A percentile compares a stretch with the other conserved stretches of the same genome.
phyloP scores from a whole-genome alignment of 1,140 invertebrate species.

The Drosophila subobscura region DNA sequence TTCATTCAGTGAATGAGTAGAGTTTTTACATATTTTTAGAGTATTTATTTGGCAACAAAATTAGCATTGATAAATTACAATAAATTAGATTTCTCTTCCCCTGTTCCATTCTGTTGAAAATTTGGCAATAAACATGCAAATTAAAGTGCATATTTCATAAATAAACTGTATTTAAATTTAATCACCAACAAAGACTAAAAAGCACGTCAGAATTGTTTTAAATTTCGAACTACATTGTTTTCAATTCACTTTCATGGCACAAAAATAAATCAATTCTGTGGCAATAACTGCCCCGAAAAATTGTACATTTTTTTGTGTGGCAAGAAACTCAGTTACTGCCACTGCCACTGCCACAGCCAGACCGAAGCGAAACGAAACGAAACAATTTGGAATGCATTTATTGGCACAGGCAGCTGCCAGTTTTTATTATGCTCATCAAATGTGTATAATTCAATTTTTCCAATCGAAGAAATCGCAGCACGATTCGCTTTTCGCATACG shows the following conservation, averaged over 20 bases:
- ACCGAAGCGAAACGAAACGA: background rate
- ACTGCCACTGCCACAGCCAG: too few species aligned
- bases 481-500: slow-evolving; percentile 63
- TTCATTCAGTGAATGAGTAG: too few species aligned
- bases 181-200: too few species aligned
- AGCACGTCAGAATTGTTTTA: too few species aligned
- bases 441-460: slow-evolving; percentile 78
- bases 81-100: too few species aligned
- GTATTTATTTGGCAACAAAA: too few species aligned
- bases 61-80: too few species aligned
- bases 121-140: background rate
- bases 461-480: slow-evolving; percentile 67
- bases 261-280: slow-evolving; percentile 9
- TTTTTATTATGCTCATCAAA: slow-evolving; percentile 77
- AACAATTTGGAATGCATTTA: slow-evolving; percentile 28
- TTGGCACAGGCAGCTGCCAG: slow-evolving; percentile 50
- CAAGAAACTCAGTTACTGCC: background rate
- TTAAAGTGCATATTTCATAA: background rate
- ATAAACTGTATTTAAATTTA: too few species aligned
- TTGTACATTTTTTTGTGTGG: slow-evolving; percentile 9
- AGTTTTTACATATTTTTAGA: too few species aligned
- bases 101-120: too few species aligned
- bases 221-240: background rate
- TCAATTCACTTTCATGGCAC: slow-evolving; percentile 2
- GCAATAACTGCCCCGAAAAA: background rate